Conservation (phyloP, 2,888 invertebrate genomes). For the Prostheceraeus crozeri region DNA sequence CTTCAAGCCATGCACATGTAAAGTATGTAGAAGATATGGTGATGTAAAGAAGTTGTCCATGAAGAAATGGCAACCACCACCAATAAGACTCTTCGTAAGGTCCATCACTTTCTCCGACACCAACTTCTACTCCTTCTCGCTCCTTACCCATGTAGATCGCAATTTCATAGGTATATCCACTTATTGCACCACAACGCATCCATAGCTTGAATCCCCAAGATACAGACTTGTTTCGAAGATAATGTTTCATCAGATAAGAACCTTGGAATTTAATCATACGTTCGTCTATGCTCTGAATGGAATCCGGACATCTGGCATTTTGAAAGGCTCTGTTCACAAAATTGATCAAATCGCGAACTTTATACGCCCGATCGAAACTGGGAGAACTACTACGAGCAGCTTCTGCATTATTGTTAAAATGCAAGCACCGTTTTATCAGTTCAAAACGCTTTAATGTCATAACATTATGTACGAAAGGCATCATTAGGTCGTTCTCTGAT, state of each 20-base stretch:
- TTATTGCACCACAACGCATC: no score
- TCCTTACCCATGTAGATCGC: no score
- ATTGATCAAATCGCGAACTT: background rate
- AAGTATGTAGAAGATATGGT: background rate
- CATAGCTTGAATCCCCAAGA: background rate
- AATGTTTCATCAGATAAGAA: no score
- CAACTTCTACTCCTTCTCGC: no score
- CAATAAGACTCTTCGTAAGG: background rate
- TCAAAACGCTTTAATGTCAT: constrained; percentile 15
- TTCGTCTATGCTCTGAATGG: background rate
- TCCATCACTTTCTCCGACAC: no score
- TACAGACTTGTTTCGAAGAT: no score
- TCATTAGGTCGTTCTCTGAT: no score
- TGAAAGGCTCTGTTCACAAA: constrained; percentile 6
- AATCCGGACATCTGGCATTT: background rate
- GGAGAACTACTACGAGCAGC: background rate
- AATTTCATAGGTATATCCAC: no score
- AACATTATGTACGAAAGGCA: constrained; percentile 7
- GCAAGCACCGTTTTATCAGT: constrained; percentile 4
- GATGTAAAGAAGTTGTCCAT: background rate
- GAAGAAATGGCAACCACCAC: no score
- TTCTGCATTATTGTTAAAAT: constrained; percentile 5
- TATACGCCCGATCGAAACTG: background rate
- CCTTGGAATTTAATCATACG: background rate
- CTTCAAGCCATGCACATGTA: constrained; percentile 4